Base-by-base conservation (phyloP, 2,797 vertebrate genomes). In the Sitta carolinensis region DNA sequence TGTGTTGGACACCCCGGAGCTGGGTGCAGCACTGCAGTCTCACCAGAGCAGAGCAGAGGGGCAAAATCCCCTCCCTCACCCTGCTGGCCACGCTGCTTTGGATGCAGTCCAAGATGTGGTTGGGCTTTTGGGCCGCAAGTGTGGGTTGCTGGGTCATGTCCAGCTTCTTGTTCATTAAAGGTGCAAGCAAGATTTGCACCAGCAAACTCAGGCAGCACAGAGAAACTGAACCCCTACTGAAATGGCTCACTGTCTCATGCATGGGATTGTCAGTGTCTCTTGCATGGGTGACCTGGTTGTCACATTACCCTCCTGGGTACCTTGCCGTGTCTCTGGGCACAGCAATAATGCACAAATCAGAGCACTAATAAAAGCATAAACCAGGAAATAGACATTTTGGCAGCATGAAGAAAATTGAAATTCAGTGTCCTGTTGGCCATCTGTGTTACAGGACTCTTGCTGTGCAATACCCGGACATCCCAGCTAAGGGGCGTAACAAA, bases 241-340 rank as follows among this genome's bases (percentile, higher is more conserved):
- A 0, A 10, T 0, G 4, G 5, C 30, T 84, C 32, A 19, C 32
- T 22, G 10, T 6, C 38, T 63, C 7, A 10, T 7, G 3, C 22
- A 8, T 32, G 38, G 61, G 32, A 30, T 7, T 48, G 20, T 74
- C 21, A 18, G 23, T 38, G 7, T 4, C 38, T 54, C 10, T 16
- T 13, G 4, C 30, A 9, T 7, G n/a, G 52, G 34, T 10, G 20
- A 34, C 21, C 22, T 68, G 23, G 13, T 16, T 58, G 52, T 12
- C 3, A 1, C 42, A 17, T 4, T 25, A 42, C 11, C 9, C 30
- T 79, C 32, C 55, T 52, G 34, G 4, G 3, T 70, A n/a, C 19
- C 30, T 79, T 68, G 11, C 3, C 50, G 18, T 3, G 2, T 34
- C 25, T 18, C 25, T 32, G 10, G 22, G 32, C 7, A 36, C 11